phyloP scores from a whole-genome alignment of 2,113 vertebrate species.

The Rattus norvegicus region DNA sequence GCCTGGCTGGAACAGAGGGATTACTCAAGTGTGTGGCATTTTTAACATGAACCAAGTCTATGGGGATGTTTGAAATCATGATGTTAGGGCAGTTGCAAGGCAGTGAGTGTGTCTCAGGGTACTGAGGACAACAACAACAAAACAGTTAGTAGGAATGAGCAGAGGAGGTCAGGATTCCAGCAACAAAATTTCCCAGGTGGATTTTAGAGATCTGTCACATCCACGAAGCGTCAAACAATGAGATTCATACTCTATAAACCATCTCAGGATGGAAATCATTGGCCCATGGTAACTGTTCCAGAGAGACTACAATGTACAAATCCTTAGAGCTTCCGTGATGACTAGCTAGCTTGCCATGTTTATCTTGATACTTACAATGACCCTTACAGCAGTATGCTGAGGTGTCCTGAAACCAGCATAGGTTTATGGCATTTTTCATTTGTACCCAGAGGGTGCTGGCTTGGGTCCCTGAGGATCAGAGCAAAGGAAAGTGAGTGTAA shows the following conservation, averaged over 20 bases:
- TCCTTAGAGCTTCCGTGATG: background rate
- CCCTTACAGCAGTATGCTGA: background rate
- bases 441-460: background rate
- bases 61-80: background rate
- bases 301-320: background rate
- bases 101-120: background rate
- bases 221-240: background rate
- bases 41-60: background rate
- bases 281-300: background rate
- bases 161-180: background rate
- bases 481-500: background rate
- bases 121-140: background rate
- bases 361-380: background rate
- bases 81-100: background rate
- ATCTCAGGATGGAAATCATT: background rate
- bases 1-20: too few species aligned
- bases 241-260: background rate
- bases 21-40: background rate
- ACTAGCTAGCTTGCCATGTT: background rate
- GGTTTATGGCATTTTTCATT: background rate
- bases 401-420: background rate
- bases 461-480: rapidly evolving
- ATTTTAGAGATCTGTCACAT: background rate
- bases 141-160: rapidly evolving
- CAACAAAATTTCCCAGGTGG: background rate